Conservation (phyloP, 2,113 vertebrate species). For the Notothenia rossii region DNA sequence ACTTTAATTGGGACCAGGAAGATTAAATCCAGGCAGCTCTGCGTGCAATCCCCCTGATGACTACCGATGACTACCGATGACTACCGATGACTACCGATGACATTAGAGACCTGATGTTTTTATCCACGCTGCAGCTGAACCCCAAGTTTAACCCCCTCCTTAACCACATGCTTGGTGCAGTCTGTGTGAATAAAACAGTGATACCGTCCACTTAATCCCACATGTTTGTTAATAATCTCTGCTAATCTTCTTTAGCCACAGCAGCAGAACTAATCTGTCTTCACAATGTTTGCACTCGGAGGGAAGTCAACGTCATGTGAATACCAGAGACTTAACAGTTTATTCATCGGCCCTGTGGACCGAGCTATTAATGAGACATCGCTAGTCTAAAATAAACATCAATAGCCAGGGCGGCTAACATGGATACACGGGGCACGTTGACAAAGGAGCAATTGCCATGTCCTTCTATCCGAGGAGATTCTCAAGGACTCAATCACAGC, state of each 20-base stretch:
- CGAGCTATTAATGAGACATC: slow-evolving; percentile 56
- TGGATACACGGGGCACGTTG: slow-evolving; percentile 20
- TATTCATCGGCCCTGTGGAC: slow-evolving; percentile 55
- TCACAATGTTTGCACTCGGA: slow-evolving; percentile 69
- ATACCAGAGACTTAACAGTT: slow-evolving; percentile 59
- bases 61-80: neutral
- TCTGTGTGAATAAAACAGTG: slow-evolving; percentile 43
- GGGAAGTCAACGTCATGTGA: slow-evolving; percentile 53
- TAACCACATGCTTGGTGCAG: slow-evolving; percentile 24
- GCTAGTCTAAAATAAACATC: slow-evolving; percentile 41
- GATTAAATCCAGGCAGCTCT: slow-evolving; percentile 67
- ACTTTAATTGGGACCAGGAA: slow-evolving; percentile 73
- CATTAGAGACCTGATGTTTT: slow-evolving; percentile 33
- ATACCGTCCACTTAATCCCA: slow-evolving; percentile 73
- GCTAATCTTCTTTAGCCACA: slow-evolving; percentile 79
- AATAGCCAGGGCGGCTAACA: slow-evolving; percentile 14
- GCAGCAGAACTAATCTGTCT: slow-evolving; percentile 77
- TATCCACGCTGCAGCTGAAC: slow-evolving; percentile 22
- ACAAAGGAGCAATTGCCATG: slow-evolving; percentile 34
- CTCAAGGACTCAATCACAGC: slow-evolving; percentile 53
- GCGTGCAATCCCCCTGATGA: slow-evolving; percentile 41
- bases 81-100: neutral
- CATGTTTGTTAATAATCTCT: slow-evolving; percentile 78
- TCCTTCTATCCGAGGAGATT: slow-evolving; percentile 44
- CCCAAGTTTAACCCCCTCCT: slow-evolving; percentile 30